Evolutionary conservation across 2,797 vertebrate genomes (phyloP), one percentile per base, ranked within the genome.

Genomic region (Cynopterus sphinx): DNA sequence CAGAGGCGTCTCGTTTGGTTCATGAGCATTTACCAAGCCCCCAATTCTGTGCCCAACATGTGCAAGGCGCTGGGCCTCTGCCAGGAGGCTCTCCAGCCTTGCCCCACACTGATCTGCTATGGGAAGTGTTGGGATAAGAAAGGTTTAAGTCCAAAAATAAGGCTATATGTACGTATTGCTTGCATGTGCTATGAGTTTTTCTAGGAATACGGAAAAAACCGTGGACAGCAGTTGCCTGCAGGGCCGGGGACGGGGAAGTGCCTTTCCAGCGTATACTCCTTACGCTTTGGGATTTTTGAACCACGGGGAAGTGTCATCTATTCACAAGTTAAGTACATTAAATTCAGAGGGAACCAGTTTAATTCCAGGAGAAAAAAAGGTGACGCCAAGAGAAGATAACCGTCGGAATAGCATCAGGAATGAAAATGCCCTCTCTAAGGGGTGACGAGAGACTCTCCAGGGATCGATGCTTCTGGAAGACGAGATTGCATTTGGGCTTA

Each of bases 251-350:
- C 65, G 67, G 15, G 46, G 13, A 57, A 65, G 43, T 68, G 0
- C 36, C 46, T 53, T 86, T 91, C 89, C 43, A 75, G 9, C 16
- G n/a, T 63, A 31, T 74, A 43, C 41, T 86, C 63, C 16, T 95
- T 53, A 43, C 13, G 63, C 16, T 70, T 90, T 86, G 89, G 84
- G 33, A 63, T 88, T 68, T 71, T 78, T 79, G 55, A 84, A 28
- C 41, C 61, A 79, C 39, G 13, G 79, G 43, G 84, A 79, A 59
- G 11, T 67, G 11, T 85, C 55, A 67, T 8, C 49, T 63, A 74
- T 91, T 88, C 19, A 91, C 78, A 94, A 90, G 77, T 46, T 67
- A 83, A 90, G 51, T 81, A 71, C 26, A 59, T 70, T 85, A 53
- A 85, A 86, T n/a, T 55, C 33, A 31, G 28, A 93, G 91, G 81